phyloP scores from a whole-genome alignment of 2,113 vertebrate genomes.

The Mustelus asterias region DNA sequence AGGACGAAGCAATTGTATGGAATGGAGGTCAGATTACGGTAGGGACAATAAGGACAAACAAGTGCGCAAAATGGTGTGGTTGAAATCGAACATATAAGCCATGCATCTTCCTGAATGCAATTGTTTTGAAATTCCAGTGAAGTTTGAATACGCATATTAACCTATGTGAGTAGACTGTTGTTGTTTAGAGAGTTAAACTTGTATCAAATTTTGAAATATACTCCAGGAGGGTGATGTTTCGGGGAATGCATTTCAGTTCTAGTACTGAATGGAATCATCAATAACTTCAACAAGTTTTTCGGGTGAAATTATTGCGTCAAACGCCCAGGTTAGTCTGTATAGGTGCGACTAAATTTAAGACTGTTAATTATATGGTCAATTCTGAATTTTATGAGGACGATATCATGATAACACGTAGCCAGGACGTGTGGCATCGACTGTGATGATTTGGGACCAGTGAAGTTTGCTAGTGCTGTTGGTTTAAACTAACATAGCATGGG shows the following conservation, averaged over 20 bases:
- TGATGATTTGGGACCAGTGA: no score
- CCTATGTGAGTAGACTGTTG: no score
- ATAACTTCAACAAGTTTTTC: neutral
- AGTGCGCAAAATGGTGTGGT: neutral
- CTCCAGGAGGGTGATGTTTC: no score
- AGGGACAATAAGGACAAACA: neutral
- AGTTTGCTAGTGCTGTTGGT: no score
- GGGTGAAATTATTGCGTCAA: neutral
- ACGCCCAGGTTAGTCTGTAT: neutral
- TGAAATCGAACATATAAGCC: neutral
- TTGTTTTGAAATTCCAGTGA: neutral
- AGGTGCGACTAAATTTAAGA: neutral
- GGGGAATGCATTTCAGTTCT: neutral
- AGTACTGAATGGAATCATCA: neutral
- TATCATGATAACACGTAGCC: no score
- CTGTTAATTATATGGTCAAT: no score
- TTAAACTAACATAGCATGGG: no score
- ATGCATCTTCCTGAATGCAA: neutral
- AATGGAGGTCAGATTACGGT: neutral
- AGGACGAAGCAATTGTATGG: neutral
- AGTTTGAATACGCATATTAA: no score
- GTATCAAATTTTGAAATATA: no score
- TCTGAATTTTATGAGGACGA: no score
- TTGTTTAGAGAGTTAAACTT: no score
- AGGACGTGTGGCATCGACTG: no score